Evolutionary conservation across 2,888 invertebrate genomes (phyloP), one percentile per base, ranked within the genome.

Genomic region (Empis livida): DNA sequence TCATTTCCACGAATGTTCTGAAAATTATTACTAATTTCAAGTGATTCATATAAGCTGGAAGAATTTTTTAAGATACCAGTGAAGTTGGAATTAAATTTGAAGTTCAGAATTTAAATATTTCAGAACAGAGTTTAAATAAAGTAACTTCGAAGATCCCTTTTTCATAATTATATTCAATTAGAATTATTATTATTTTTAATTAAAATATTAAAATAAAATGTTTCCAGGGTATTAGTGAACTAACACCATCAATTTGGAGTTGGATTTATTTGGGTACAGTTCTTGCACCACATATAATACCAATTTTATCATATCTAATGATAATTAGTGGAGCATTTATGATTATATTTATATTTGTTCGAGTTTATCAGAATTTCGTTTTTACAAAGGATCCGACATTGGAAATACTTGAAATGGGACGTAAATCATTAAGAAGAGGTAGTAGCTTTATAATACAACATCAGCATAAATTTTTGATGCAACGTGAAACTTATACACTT

Each of bases 181-280:
- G n/a, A n/a, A 42, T 17, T 14, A 17, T 13, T 1, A 13, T 41
- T 27, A 37, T 43, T 23, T 11, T 30, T 23, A 15, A 32, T 42
- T 38, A 16, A 17, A 20, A 20, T 2, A 27, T 6, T 27, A 27
- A 27, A 27, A 27, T 27, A 27, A 27, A 8, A 8, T 8, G 5
- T 27, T 8, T 27, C 9, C 63, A 84, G 80, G 89, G 89, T 11
- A 76, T 89, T 39, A 82, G 82, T 45, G 87, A 88, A 55, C 63
- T 90, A 9, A 77, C 86, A 0, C 83, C 86, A 0, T 71, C 84
- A n/a, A 88, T 90, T 47, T 77, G 82, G 60, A 74, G 84, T 17
- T 87, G 85, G 85, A 78, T 89, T 16, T 89, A 82, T 67, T 61
- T 89, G 40, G 83, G 84, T 14, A 89, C 89, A 2, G 82, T 84